Evolutionary conservation across 2,797 vertebrate species (phyloP).

Genomic region (Cetoscarus ocellatus): DNA sequence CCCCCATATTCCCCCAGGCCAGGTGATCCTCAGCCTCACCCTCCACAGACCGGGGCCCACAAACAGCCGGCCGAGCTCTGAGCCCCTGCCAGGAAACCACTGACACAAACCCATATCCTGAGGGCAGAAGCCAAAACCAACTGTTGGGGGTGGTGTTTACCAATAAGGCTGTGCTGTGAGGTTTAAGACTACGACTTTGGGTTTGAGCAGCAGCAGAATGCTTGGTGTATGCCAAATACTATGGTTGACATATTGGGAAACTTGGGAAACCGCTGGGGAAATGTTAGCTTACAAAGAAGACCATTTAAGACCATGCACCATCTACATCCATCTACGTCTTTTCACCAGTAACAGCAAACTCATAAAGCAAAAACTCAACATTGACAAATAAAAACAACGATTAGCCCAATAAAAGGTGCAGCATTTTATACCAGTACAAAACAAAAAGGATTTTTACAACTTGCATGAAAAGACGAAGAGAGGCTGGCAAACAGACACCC

Average conservation of each 20-base stretch:
- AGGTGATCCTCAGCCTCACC: slow-evolving; percentile 59
- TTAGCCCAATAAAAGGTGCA: background rate
- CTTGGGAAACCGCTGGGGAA: slow-evolving; percentile 73
- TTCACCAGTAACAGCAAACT: slow-evolving; percentile 1
- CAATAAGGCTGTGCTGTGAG: slow-evolving; percentile 67
- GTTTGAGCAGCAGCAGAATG: slow-evolving; percentile 27
- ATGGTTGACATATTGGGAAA: slow-evolving; percentile 58
- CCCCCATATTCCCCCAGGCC: slow-evolving; percentile 44
- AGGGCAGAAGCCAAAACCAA: slow-evolving; percentile 65
- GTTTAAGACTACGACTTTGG: slow-evolving; percentile 42
- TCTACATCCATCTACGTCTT: slow-evolving; percentile 13
- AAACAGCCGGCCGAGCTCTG: slow-evolving; percentile 51
- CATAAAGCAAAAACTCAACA: background rate
- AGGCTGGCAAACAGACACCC: slow-evolving; percentile 43
- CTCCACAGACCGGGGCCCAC: slow-evolving; percentile 40
- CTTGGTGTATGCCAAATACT: slow-evolving; percentile 21
- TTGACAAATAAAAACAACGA: slow-evolving; percentile 18
- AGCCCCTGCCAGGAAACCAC: slow-evolving; percentile 64
- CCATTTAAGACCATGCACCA: slow-evolving; percentile 45
- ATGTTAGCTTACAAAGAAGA: slow-evolving; percentile 55
- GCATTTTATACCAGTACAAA: slow-evolving; percentile 16
- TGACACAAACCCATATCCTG: slow-evolving; percentile 77
- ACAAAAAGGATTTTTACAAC: slow-evolving; percentile 11
- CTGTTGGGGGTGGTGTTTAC: slow-evolving; percentile 69
- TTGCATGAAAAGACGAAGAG: slow-evolving; percentile 15